These are phyloP conservation scores for Lasioglossum morio DNA, from an alignment of 2,888 invertebrate species.

Conservation along the genomic window DNA sequence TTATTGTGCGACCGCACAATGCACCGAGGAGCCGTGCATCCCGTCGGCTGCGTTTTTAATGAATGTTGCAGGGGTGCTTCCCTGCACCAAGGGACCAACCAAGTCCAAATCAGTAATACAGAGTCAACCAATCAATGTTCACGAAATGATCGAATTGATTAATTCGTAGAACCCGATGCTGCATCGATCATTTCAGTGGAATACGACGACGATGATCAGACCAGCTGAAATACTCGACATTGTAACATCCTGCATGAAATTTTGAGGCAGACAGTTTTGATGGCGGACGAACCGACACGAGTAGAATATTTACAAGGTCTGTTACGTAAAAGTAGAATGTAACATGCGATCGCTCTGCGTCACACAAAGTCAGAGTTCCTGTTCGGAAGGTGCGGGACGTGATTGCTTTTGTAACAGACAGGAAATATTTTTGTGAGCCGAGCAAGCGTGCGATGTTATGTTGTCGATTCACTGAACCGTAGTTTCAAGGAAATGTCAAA, in stretches of 20 bases:
- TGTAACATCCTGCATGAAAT: background rate
- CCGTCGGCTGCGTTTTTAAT: constrained; percentile 41
- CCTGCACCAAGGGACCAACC: background rate
- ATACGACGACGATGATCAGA: constrained; percentile 19
- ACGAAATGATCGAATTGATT: background rate
- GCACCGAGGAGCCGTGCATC: constrained; percentile 24
- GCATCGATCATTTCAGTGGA: constrained; percentile 7
- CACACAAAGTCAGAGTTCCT: background rate
- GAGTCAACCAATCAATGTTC: constrained; percentile 26
- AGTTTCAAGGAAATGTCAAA: too few species aligned
- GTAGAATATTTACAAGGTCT: background rate
- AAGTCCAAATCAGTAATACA: background rate
- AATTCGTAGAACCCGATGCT: background rate
- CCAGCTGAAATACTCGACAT: background rate
- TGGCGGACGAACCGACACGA: background rate
- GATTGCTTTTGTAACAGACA: background rate
- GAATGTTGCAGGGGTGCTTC: constrained; percentile 4
- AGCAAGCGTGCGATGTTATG: background rate
- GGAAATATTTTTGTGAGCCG: background rate
- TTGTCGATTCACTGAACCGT: too few species aligned
- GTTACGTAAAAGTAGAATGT: background rate
- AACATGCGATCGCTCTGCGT: background rate
- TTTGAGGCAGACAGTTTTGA: background rate
- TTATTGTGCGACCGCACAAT: constrained; percentile 47
- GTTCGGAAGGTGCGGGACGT: background rate